Evolutionary conservation across 2,888 invertebrate genomes (phyloP), one percentile per base, ranked within the genome.

Genomic region (Chelonus formosanus): DNA sequence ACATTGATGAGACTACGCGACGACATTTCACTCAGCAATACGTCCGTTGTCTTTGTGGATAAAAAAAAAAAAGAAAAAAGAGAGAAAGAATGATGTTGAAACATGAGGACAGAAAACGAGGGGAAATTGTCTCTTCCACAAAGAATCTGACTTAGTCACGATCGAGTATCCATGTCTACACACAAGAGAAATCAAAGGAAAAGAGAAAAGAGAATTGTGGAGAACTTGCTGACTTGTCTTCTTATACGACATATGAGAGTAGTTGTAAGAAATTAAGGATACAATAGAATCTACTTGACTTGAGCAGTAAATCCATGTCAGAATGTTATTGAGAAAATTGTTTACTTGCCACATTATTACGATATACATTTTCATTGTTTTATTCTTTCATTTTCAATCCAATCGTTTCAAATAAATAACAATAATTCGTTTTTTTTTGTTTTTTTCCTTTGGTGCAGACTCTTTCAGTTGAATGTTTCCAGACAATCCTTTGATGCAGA

Each of bases 81-180:
- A 57, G 8, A 48, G 36, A 45, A 43, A n/a, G 54, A 53, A 5
- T 54, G 45, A 63, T 45, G 64, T 70, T 67, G 74, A 75, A 73
- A 72, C 70, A 61, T 58, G 68, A 69, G 64, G 55, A 52, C 47
- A 40, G 36, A 40, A 10, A 8, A 54, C 31, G 34, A 52, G 52
- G 52, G 52, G 34, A 52, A 52, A 52, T 52, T 52, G 52, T 52
- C 34, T 52, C 34, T 52, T 7, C 31, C 52, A 6, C 6, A 8
- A 31, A 32, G 20, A 52, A 32, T 52, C 6, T 52, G 34, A 52
- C 34, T 52, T 32, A 52, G 32, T 52, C 34, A 50, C 50, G 50
- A 52, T 52, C 32, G 32, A 52, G 8, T 32, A 52, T 52, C 6
- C 34, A 31, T 52, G 40, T 52, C 7, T 34, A 43, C 8, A 32